Conservation (phyloP, 2,888 invertebrate species). For the Elgonia sp. region DNA sequence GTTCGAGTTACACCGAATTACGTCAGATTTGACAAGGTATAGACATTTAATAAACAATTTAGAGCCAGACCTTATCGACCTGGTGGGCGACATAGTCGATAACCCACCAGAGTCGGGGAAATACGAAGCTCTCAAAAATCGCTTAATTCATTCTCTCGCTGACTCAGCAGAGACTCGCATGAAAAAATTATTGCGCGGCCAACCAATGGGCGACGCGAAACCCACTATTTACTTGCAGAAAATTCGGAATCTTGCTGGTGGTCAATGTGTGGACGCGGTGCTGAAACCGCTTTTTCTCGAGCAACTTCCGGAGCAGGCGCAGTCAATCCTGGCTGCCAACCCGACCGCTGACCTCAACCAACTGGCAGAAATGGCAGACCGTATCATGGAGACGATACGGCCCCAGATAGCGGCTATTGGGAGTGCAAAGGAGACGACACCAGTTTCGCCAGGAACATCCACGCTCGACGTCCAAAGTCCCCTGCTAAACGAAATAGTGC, state of each 20-base stretch:
- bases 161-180: no score
- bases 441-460: no score
- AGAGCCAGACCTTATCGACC: no score
- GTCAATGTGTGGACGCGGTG: slow-evolving; percentile 11
- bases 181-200: slow-evolving; percentile 1
- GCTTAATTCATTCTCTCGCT: no score
- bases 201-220: slow-evolving; percentile 30
- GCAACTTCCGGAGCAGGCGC: slow-evolving; percentile 15
- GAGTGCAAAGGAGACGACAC: no score
- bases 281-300: slow-evolving; percentile 32
- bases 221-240: slow-evolving; percentile 43
- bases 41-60: no score
- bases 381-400: slow-evolving; percentile 24
- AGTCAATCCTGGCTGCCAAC: slow-evolving; percentile 23
- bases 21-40: background rate
- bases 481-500: no score
- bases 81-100: no score
- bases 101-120: no score
- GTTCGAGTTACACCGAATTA: background rate
- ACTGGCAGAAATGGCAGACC: slow-evolving; percentile 15
- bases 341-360: background rate
- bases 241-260: slow-evolving; percentile 23
- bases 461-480: no score
- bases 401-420: background rate
- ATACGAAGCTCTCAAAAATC: no score